Evolutionary conservation across 2,888 invertebrate genomes (phyloP), one percentile per base, ranked within the genome.

Genomic region (Atherix ibis): DNA sequence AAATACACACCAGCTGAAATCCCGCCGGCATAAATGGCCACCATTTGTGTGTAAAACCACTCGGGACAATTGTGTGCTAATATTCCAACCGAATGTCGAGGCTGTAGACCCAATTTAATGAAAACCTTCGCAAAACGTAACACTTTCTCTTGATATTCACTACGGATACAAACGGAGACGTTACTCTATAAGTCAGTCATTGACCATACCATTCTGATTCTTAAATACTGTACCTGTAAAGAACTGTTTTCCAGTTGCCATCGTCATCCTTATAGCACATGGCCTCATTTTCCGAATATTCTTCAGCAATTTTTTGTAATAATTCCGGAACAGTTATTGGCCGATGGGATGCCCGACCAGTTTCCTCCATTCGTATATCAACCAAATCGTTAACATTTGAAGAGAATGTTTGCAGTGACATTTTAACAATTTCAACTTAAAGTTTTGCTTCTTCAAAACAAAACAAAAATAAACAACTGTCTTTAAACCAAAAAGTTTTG

Each of bases 41-140:
- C 91, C 31, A 91, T 52, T 52, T 88, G 76, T 1, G 85, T 67
- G 38, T 85, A 67, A 52, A 83, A 80, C 92, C 92, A 92, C 63
- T 89, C 77, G n/a, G 85, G 82, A 22, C 80, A 74, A 59, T 89
- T 91, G 55, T 84, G 87, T 3, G 91, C 88, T 34, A 92, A 63
- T 44, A 92, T 82, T 44, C 83, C 79, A 13, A 92, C 83, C 2
- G 80, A 74, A 53, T 83, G 76, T 49, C 73, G 70, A 36, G 76
- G 66, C 55, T 88, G 73, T 2, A 59, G 38, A 0, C 91, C 91
- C 33, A 88, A 63, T 53, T 82, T 75, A 25, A 91, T 56, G 49
- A 91, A 81, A 28, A 75, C 80, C 54, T 82, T 81, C 0, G 89
- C 89, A 13, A 76, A 71, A 10, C 63, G 75, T 33, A 76, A 67